phyloP scores from a whole-genome alignment of 2,797 vertebrate species.

The Gephyroberyx darwinii region DNA sequence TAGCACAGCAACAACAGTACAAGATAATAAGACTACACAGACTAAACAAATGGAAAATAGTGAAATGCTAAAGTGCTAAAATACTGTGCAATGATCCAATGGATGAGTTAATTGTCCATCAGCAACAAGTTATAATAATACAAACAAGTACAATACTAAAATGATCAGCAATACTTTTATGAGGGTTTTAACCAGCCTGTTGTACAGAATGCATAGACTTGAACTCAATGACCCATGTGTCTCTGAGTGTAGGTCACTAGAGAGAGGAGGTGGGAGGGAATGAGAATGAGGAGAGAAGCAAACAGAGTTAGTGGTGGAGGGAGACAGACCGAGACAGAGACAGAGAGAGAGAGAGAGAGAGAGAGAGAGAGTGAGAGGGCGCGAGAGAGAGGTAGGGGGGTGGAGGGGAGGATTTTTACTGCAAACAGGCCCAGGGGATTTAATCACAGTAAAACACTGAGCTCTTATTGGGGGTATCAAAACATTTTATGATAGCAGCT shows the following conservation, averaged over 20 bases:
- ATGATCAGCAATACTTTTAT: conserved; percentile 12
- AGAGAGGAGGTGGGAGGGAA: conserved; percentile 61
- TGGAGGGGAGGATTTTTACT: conserved; percentile 60
- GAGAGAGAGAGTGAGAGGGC: conserved; percentile 7
- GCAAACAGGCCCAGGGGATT: conserved; percentile 74
- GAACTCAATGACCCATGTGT: conserved; percentile 61
- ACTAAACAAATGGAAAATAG: too few relatives aligned
- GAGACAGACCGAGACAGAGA: conserved; percentile 37
- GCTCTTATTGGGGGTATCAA: conserved; percentile 79
- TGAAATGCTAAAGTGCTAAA: too few relatives aligned
- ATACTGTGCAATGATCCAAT: too few relatives aligned
- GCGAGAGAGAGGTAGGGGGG: conserved; percentile 34
- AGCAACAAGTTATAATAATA: too few relatives aligned
- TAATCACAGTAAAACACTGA: conserved; percentile 82
- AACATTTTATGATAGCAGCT: conserved; percentile 79
- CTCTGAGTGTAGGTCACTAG: conserved; percentile 62
- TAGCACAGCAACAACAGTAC: too few relatives aligned
- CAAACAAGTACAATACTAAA: too few relatives aligned
- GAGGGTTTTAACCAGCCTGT: conserved; percentile 47
- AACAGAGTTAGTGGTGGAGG: conserved; percentile 42
- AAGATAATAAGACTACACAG: too few relatives aligned
- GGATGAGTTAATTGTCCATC: too few relatives aligned
- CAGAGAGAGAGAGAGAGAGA: not conserved
- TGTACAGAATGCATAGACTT: conserved; percentile 46
- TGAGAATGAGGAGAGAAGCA: conserved; percentile 51